Percentiles rank a stretch among this genome's conserved stretches.
Conservation (phyloP, 2,113 vertebrate species). For the Falcunculus frontatus region DNA sequence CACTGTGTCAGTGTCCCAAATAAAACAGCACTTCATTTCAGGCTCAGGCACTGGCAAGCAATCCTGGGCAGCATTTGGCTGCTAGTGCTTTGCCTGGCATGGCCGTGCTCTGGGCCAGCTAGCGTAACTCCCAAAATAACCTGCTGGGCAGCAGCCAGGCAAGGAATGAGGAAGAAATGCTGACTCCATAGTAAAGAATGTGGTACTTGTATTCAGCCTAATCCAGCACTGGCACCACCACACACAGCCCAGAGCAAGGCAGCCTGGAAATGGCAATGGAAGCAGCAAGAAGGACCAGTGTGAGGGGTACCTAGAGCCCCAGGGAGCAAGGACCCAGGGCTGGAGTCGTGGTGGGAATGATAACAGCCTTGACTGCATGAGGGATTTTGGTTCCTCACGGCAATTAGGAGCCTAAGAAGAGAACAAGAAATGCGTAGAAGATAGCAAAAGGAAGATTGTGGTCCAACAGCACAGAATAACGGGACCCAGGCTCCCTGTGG, state of each 20-base stretch:
- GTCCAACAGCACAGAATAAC: background rate
- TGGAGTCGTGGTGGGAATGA: background rate
- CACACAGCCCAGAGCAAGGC: background rate
- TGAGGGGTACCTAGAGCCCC: background rate
- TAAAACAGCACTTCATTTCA: background rate
- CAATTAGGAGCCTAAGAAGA: background rate
- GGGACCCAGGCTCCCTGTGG: background rate
- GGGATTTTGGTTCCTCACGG: background rate
- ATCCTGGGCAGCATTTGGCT: background rate
- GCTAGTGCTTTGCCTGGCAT: background rate
- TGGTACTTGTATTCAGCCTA: background rate
- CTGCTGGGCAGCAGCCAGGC: slow-evolving; percentile 33
- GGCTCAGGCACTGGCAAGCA: background rate
- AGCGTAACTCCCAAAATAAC: slow-evolving; percentile 49
- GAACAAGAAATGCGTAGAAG: background rate
- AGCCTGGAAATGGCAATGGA: background rate
- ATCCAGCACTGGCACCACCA: background rate
- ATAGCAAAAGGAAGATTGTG: background rate
- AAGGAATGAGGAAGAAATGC: slow-evolving; percentile 46
- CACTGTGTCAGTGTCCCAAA: background rate
- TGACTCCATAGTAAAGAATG: slow-evolving; percentile 33
- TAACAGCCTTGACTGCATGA: background rate
- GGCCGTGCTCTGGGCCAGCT: background rate
- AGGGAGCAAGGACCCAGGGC: background rate
- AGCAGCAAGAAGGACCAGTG: background rate